phyloP scores from a whole-genome alignment of 2,888 invertebrate species.

The Euzophera pinguis region DNA sequence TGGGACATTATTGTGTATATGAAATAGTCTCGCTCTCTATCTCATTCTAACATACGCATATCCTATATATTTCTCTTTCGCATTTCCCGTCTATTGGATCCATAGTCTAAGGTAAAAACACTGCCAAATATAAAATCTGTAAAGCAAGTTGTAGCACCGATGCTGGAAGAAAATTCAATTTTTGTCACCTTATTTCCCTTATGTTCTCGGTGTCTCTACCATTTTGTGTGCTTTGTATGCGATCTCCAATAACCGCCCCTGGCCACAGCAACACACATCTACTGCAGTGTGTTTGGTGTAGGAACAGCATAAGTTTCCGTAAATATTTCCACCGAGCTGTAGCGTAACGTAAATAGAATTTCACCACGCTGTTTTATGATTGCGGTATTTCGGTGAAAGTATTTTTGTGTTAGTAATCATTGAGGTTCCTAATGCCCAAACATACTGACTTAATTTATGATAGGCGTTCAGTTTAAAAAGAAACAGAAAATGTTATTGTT shows the following conservation, averaged over 20 bases:
- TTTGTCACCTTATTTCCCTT: too few species aligned
- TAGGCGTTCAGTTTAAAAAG: conserved; percentile 32
- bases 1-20: too few species aligned
- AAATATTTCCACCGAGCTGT: conserved; percentile 40
- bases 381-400: conserved; percentile 58
- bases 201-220: background rate
- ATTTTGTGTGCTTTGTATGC: too few species aligned
- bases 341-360: conserved; percentile 49
- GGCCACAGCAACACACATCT: background rate
- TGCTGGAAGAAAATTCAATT: background rate
- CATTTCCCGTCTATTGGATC: too few species aligned
- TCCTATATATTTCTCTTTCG: too few species aligned
- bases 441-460: conserved; percentile 43
- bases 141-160: background rate
- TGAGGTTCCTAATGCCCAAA: conserved; percentile 40
- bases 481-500: conserved; percentile 40
- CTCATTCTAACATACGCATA: too few species aligned
- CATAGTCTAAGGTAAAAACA: too few species aligned
- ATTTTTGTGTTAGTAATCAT: conserved; percentile 50
- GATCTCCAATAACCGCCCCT: background rate
- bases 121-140: background rate
- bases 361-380: conserved; percentile 45
- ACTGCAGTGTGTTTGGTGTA: background rate
- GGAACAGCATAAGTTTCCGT: conserved; percentile 18
- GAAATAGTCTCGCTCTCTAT: too few species aligned